Conservation (phyloP, 2,888 invertebrate species). For the Aromia moschata region DNA sequence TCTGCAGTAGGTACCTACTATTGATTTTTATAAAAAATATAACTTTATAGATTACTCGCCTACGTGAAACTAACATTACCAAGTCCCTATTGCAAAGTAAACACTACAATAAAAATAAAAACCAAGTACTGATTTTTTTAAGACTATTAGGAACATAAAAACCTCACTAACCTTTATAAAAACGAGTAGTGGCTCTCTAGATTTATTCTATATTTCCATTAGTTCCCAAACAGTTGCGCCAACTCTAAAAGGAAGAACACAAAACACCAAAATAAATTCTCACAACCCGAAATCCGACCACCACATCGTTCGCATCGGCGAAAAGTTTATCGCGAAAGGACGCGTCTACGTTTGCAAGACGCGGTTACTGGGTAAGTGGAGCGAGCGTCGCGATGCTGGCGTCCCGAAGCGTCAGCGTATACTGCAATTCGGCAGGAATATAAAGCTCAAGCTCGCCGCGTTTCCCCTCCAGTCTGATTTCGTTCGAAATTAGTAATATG, state of each 20-base stretch:
- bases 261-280: slow-evolving; percentile 1
- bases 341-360: slow-evolving; percentile 16
- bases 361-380: slow-evolving; percentile 15
- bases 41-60: slow-evolving; percentile 12
- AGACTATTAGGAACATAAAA: background rate
- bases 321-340: background rate
- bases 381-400: slow-evolving; percentile 22
- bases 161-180: background rate
- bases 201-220: slow-evolving; percentile 2
- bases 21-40: slow-evolving; percentile 25
- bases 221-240: slow-evolving; percentile 7
- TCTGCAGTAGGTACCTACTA: slow-evolving; percentile 10
- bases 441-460: slow-evolving; percentile 25
- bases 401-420: slow-evolving; percentile 22
- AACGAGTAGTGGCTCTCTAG: background rate
- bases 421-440: slow-evolving; percentile 25
- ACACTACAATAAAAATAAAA: background rate
- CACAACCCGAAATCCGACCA: slow-evolving; percentile 7
- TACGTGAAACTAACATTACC: background rate
- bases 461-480: slow-evolving; percentile 34
- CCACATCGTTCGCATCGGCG: slow-evolving; percentile 1
- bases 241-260: slow-evolving; percentile 1
- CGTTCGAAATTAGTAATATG: slow-evolving; percentile 28
- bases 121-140: background rate
- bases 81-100: no score